phyloP scores from a whole-genome alignment of 35 echinoderm and acorn worm genomes.

The Lytechinus variegatus region DNA sequence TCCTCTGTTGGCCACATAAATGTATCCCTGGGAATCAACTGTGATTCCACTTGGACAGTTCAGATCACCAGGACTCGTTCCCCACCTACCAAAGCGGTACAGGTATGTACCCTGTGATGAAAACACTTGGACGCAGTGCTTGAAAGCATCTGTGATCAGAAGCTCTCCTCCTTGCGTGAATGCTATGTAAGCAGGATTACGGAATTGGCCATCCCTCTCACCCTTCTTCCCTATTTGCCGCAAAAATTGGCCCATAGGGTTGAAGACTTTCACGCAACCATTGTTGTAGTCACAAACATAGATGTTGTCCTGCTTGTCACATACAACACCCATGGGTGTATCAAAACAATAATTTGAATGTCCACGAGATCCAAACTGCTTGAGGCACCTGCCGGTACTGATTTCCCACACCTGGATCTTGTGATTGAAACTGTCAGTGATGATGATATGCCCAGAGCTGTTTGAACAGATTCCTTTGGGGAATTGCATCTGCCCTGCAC shows the following conservation, averaged over 20 bases:
- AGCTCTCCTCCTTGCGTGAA: constrained; percentile 80
- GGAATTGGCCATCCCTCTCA: constrained; percentile 70
- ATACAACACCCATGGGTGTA: constrained; percentile 75
- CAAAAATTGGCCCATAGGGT: constrained; percentile 61
- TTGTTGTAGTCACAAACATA: constrained; percentile 95
- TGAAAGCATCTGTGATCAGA: constrained; percentile 81
- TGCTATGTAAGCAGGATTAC: constrained; percentile 72
- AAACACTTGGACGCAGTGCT: constrained; percentile 94
- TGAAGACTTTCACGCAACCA: constrained; percentile 85
- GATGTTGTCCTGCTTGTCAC: constrained; percentile 79
- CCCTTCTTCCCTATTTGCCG: constrained; percentile 90
- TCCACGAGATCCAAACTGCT: constrained; percentile 82
- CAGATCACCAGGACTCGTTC: constrained; percentile 81
- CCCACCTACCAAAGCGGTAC: constrained; percentile 90
- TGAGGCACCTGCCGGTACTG: constrained; percentile 58
- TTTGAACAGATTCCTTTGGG: constrained; percentile 78
- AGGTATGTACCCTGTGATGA: constrained; percentile 82
- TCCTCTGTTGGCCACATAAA: constrained; percentile 89
- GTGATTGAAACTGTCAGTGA: constrained; percentile 88
- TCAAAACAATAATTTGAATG: constrained; percentile 50
- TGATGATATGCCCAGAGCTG: constrained; percentile 60
- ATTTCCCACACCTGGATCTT: constrained; percentile 90
- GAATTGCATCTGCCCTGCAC: constrained; percentile 78
- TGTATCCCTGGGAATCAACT: constrained; percentile 79
- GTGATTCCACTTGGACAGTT: constrained; percentile 92